Evolutionary conservation across 2,113 vertebrate genomes (phyloP), one percentile per base, ranked within the genome.

Genomic region (Chloebia gouldiae): DNA sequence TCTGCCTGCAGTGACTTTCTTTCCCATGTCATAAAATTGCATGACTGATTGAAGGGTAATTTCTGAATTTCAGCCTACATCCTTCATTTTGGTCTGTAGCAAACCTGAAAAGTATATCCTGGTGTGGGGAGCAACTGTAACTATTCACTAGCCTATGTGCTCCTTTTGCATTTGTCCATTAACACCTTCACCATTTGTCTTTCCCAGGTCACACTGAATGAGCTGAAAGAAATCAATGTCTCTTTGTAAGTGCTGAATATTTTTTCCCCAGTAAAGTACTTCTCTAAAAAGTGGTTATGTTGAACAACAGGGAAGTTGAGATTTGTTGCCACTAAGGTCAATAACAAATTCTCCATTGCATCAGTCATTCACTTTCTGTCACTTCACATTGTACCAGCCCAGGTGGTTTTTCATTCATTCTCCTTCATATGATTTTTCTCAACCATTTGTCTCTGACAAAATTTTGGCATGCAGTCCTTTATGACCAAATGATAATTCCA

Each of bases 111-210:
- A 91, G 51, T 21, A 3, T 87, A 63, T 47, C 69, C 59, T 75
- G 50, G 22, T 75, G 64, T 69, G 54, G n/a, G 60, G 21, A 86
- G 22, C 15, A 53, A 35, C 63, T 50, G 44, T 47, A 81, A 31
- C 35, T 75, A 20, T 70, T 30, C 20, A 39, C 53, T 57, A 76
- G 33, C 45, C 51, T 73, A 30, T 0, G 0, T 47, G 15, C 4
- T 87, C 27, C 21, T 86, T 91, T 77, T 66, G 54, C 45, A 21
- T 71, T 83, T 91, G 37, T 56, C 57, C 57, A 81, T 87, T 87
- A 78, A 57, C 54, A 86, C 22, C 65, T 86, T 94, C 94, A 39
- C 49, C 60, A 77, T 95, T 96, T 92, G 54, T 88, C 71, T 93
- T 95, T 88, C 69, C 15, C 23, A 86, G 40, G 44, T 76, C 80